Percentiles rank a stretch among this genome's conserved stretches.
These are phyloP conservation scores for Prietella phreatophila DNA, from an alignment of 2,113 vertebrate genomes.

Conservation along the genomic window DNA sequence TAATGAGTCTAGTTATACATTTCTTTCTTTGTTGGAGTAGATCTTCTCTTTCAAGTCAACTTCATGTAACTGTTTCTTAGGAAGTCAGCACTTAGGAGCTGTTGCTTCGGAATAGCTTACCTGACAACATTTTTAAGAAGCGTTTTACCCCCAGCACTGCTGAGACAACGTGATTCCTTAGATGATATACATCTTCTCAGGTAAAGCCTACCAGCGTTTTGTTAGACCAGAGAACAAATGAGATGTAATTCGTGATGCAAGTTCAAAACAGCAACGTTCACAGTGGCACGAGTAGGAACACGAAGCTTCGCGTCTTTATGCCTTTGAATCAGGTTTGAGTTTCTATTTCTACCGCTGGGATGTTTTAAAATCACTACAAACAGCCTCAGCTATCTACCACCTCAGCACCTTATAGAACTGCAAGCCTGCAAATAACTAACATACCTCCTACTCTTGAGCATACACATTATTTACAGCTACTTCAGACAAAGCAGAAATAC, in stretches of 20 bases:
- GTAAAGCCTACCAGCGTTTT: background rate
- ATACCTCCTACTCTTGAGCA: background rate
- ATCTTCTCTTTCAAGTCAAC: background rate
- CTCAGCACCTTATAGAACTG: background rate
- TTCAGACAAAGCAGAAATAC: background rate
- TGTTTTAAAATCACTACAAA: background rate
- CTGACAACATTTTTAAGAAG: background rate
- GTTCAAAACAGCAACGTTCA: background rate
- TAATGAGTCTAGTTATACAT: background rate
- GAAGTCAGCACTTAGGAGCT: background rate
- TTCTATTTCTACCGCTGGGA: background rate
- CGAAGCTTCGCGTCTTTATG: background rate
- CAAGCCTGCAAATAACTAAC: background rate
- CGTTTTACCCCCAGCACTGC: background rate
- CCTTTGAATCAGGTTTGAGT: background rate
- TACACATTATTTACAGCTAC: background rate
- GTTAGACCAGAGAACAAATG: background rate
- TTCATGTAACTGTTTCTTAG: background rate
- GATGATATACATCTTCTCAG: background rate
- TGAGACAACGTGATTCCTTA: background rate
- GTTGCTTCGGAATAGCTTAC: background rate
- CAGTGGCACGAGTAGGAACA: background rate
- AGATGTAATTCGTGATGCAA: background rate
- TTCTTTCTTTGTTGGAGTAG: background rate
- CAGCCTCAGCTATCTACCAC: background rate